Percentiles rank a stretch among this genome's conserved stretches.
Conservation (phyloP, 2,888 invertebrate genomes). For the Polymixis lichenea region DNA sequence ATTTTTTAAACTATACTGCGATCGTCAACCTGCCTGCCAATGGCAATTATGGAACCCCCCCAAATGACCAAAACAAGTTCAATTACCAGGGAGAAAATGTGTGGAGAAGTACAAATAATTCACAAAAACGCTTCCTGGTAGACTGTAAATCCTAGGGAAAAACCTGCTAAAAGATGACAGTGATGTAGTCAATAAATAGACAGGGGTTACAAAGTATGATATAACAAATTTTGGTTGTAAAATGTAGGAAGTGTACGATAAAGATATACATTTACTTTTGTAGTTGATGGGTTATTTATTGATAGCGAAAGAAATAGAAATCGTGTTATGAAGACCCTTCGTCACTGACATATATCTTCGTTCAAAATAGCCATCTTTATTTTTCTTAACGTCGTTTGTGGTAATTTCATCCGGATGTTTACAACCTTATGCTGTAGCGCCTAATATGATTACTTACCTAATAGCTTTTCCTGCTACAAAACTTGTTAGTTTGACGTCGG, state of each 20-base stretch:
- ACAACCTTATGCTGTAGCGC: background rate
- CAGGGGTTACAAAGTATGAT: background rate
- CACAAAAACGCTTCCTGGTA: background rate
- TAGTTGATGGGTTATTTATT: background rate
- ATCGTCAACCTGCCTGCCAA: no score
- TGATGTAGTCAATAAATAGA: background rate
- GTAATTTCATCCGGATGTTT: conserved; percentile 14
- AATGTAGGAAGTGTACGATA: no score
- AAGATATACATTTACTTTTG: background rate
- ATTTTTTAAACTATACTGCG: no score
- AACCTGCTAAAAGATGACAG: background rate
- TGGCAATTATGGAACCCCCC: no score
- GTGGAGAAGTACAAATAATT: background rate
- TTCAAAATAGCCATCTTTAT: background rate
- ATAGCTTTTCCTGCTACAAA: conserved; percentile 3
- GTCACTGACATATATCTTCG: background rate
- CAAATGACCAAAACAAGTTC: no score
- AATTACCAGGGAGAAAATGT: background rate
- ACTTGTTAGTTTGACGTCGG: conserved; percentile 4
- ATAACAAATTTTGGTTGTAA: no score
- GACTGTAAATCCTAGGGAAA: background rate
- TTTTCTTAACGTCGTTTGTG: conserved; percentile 1
- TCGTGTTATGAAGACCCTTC: background rate
- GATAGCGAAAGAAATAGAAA: background rate
- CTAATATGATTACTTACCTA: conserved; percentile 15